Evolutionary conservation across 2,113 vertebrate species (phyloP).

Genomic region (Nothobranchius kuhntae): DNA sequence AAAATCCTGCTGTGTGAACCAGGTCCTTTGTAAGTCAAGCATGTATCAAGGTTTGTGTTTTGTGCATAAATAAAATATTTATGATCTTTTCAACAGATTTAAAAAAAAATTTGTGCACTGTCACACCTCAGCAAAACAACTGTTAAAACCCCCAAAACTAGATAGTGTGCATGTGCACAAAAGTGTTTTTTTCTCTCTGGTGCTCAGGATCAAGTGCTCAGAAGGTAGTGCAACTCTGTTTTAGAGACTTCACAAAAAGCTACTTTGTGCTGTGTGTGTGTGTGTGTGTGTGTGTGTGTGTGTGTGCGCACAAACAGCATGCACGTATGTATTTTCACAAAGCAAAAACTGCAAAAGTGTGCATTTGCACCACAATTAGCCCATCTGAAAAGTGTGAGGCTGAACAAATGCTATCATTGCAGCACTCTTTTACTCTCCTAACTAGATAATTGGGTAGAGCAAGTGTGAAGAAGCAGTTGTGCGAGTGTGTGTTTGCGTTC

Average conservation of each 20-base stretch:
- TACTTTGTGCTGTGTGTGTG: conserved; percentile 10
- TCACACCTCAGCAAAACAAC: conserved; percentile 2
- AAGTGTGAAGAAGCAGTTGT: conserved; percentile 3
- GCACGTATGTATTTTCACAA: background rate
- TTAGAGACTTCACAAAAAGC: conserved; percentile 51
- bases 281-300: background rate
- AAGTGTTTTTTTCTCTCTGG: background rate
- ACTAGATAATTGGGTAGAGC: conserved; percentile 45
- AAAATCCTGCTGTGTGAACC: no score
- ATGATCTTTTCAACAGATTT: conserved; percentile 15
- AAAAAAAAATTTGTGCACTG: background rate
- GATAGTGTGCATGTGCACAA: background rate
- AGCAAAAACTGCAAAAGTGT: background rate
- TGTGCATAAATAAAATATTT: no score
- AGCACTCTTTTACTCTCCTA: conserved; percentile 46
- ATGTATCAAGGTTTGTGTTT: no score
- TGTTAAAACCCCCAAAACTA: background rate
- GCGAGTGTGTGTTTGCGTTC: conserved; percentile 9
- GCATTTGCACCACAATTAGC: conserved; percentile 28
- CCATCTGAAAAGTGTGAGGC: conserved; percentile 23
- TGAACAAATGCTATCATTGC: conserved; percentile 45
- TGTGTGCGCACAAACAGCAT: background rate
- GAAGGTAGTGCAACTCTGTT: conserved; percentile 41
- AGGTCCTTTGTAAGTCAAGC: no score
- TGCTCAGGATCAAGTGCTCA: conserved; percentile 28